phyloP scores from a whole-genome alignment of 2,797 vertebrate species.

The Urosaurus nigricauda region DNA sequence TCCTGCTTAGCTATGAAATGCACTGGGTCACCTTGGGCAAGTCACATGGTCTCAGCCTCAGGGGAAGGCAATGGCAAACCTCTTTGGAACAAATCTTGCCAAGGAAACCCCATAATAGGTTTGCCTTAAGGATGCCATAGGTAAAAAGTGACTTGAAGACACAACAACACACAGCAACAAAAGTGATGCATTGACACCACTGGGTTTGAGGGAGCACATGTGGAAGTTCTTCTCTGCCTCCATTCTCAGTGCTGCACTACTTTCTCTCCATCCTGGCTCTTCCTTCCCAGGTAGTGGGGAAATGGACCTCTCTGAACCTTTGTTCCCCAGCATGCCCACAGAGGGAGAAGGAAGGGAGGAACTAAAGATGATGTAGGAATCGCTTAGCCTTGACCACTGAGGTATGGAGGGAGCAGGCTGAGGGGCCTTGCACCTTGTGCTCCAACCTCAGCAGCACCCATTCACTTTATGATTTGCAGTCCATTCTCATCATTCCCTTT shows the following conservation, averaged over 20 bases:
- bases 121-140: too few relatives aligned
- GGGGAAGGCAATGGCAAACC: too few relatives aligned
- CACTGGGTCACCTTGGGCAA: too few relatives aligned
- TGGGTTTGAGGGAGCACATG: background rate
- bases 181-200: too few relatives aligned
- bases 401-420: background rate
- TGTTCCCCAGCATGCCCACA: background rate
- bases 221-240: background rate
- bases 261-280: background rate
- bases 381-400: background rate
- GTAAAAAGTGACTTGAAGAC: too few relatives aligned
- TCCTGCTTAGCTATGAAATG: too few relatives aligned
- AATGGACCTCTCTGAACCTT: background rate
- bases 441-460: background rate
- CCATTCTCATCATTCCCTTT: background rate
- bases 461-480: background rate
- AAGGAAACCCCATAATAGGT: too few relatives aligned
- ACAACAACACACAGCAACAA: too few relatives aligned
- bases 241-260: background rate
- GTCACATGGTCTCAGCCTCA: too few relatives aligned
- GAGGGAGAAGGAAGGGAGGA: background rate
- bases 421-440: background rate
- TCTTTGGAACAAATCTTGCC: too few relatives aligned
- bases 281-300: background rate
- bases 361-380: background rate